These are phyloP conservation scores for Scaptomyza hsui DNA, from an alignment of 1,140 invertebrate species.

Conservation along the genomic window DNA sequence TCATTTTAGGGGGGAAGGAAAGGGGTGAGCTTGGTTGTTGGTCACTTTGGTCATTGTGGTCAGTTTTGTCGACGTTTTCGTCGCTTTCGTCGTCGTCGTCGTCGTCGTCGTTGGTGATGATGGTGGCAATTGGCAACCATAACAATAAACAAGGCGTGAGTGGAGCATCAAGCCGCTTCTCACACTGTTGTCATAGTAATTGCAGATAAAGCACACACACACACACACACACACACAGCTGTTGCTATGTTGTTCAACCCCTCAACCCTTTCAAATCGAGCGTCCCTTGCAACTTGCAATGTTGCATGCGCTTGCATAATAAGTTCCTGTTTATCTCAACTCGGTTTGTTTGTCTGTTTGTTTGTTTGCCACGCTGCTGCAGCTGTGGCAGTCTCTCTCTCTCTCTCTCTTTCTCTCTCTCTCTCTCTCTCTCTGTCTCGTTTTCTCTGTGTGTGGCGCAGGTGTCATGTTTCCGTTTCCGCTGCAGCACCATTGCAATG, in stretches of 20 bases:
- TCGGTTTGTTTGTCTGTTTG: constrained; percentile 56
- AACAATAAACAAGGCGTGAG: constrained; percentile 63
- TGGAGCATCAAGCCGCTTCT: constrained; percentile 8
- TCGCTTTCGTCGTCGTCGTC: no score
- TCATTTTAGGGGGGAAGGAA: constrained; percentile 33
- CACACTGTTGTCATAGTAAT: constrained; percentile 62
- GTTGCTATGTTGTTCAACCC: neutral
- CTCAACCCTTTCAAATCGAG: neutral
- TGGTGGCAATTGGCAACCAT: constrained; percentile 64
- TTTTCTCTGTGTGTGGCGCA: constrained; percentile 39
- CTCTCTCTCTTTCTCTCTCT: neutral
- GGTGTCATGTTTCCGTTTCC: constrained; percentile 79
- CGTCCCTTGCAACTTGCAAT: constrained; percentile 16
- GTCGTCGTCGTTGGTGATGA: no score
- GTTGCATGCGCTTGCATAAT: constrained; percentile 75
- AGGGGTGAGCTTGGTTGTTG: constrained; percentile 9
- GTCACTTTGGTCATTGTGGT: neutral
- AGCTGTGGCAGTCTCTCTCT: neutral
- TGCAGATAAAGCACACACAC: constrained; percentile 63
- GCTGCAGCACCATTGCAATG: constrained; percentile 38
- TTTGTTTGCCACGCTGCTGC: constrained; percentile 57
- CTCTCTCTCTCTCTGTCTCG: neutral
- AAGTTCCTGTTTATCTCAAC: constrained; percentile 78
- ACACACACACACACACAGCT: constrained; percentile 22
- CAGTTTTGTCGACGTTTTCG: no score